Base-by-base conservation (phyloP, 2,113 vertebrate species). In the Oophaga pumilio region DNA sequence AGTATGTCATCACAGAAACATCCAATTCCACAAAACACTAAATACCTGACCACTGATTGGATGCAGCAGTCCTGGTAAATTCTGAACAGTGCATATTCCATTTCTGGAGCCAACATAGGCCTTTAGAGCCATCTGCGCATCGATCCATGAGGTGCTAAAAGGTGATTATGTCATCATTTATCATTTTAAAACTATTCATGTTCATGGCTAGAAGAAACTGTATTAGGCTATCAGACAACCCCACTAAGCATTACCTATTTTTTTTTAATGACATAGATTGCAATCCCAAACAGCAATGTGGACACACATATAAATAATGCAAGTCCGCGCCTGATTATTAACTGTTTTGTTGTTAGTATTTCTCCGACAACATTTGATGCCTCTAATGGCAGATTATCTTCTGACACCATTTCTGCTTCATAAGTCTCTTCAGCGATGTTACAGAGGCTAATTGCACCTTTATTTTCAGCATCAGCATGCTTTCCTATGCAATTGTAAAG, bases 261-360 rank as follows among this genome's bases (percentile, higher is more conserved):
- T 20, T 64, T 52, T 66, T 18, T 43, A 24, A 73, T 24, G 10
- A 71, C 20, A 53, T 84, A 11, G 12, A 85, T 6, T 24, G 56
- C 20, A 18, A 89, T 17, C 14, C 85, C 88, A 24, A 87, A 50
- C 12, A 77, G 14, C 15, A 89, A 52, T 18, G 49, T 43, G 15
- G 64, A 13, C 26, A 66, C 6, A 2, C 59, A 80, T 18, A 15
- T 57, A 60, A 73, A 60, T 20, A 89, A 4, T 43, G 79, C 71
- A 2, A 87, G 26, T 4, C 88, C 88, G 8, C 85, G 84, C 6
- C 85, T 49, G 13, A 89, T 3, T 8, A 87, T 53, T 52, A 89
- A 26, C 17, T 89, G 88, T 50, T 89, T 89, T 8, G 66, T 22
- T 17, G 88, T 57, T 13, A 89, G 66, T 8, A 77, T 20, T 28